These are phyloP conservation scores for Margaritifera margaritifera DNA, from an alignment of 2,888 invertebrate genomes.

Conservation along the genomic window DNA sequence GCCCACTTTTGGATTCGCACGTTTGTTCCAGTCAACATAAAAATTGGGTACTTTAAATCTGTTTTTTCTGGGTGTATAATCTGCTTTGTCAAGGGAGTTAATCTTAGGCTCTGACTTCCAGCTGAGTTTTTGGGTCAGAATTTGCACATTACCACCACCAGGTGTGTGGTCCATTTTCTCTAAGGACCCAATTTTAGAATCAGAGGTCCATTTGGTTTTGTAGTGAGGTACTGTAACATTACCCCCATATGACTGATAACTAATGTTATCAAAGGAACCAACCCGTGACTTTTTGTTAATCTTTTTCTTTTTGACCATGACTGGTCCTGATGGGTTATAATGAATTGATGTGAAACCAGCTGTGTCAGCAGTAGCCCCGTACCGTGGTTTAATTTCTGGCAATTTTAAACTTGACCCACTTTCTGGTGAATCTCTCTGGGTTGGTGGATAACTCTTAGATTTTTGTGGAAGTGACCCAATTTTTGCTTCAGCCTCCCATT, in stretches of 20 bases:
- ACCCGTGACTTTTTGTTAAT: constrained; percentile 36
- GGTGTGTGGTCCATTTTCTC: constrained; percentile 48
- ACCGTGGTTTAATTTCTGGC: constrained; percentile 41
- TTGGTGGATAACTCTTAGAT: background rate
- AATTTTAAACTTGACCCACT: constrained; percentile 16
- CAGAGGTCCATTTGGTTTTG: constrained; percentile 41
- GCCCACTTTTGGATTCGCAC: constrained; percentile 35
- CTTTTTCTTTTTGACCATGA: constrained; percentile 25
- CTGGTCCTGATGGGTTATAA: constrained; percentile 50
- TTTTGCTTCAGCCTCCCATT: constrained; percentile 51
- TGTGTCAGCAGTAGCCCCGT: constrained; percentile 46
- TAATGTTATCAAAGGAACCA: constrained; percentile 47
- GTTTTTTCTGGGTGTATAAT: constrained; percentile 42
- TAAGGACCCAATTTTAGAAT: constrained; percentile 48
- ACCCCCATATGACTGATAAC: constrained; percentile 39
- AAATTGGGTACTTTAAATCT: constrained; percentile 41
- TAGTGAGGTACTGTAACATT: constrained; percentile 32
- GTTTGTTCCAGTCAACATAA: constrained; percentile 35
- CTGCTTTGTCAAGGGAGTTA: constrained; percentile 51
- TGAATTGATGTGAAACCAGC: constrained; percentile 44
- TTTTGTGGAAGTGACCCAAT: constrained; percentile 43
- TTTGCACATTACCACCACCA: constrained; percentile 46
- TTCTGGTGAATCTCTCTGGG: background rate
- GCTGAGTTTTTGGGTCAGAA: constrained; percentile 39
- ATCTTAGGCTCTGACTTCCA: constrained; percentile 54